A percentile compares a stretch with the other conserved stretches of the same genome.
These are phyloP conservation scores for Eumacrocentrus americanus DNA, from an alignment of 2,888 invertebrate species.

Conservation along the genomic window DNA sequence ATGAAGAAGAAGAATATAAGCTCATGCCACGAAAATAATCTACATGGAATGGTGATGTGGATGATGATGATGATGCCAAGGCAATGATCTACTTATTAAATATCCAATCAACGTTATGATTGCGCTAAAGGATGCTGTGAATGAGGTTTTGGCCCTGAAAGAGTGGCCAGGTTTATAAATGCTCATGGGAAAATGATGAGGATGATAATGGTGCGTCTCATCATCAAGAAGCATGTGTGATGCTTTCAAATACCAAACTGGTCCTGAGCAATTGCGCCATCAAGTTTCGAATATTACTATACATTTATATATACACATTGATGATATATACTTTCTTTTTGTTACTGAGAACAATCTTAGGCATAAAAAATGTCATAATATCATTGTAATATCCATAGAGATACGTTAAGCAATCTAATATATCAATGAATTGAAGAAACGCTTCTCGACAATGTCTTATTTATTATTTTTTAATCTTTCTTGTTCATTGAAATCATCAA, in stretches of 20 bases:
- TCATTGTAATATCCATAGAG: not conserved
- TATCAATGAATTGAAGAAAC: not conserved
- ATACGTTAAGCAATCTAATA: not conserved
- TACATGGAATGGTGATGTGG: not conserved
- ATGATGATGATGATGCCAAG: not conserved
- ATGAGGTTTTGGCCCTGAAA: constrained; percentile 12
- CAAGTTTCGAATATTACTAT: constrained; percentile 6
- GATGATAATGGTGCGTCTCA: not conserved
- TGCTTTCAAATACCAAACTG: constrained; percentile 9
- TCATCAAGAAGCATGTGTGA: not conserved
- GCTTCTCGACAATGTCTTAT: not conserved
- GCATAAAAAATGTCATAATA: not conserved
- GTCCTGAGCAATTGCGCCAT: constrained; percentile 14
- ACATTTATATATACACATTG: not conserved
- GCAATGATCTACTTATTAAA: constrained; percentile 1
- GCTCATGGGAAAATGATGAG: not conserved
- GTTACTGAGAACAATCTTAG: not conserved
- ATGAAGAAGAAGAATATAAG: too few species aligned
- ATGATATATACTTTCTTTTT: not conserved
- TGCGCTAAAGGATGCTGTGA: not conserved
- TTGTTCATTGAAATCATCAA: not conserved
- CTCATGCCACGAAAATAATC: too few species aligned
- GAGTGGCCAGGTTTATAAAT: constrained; percentile 5
- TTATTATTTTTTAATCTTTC: too few species aligned
- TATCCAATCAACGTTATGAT: not conserved